Conservation (phyloP, 2,797 vertebrate genomes). For the Microctenopoma steveboyesi region DNA sequence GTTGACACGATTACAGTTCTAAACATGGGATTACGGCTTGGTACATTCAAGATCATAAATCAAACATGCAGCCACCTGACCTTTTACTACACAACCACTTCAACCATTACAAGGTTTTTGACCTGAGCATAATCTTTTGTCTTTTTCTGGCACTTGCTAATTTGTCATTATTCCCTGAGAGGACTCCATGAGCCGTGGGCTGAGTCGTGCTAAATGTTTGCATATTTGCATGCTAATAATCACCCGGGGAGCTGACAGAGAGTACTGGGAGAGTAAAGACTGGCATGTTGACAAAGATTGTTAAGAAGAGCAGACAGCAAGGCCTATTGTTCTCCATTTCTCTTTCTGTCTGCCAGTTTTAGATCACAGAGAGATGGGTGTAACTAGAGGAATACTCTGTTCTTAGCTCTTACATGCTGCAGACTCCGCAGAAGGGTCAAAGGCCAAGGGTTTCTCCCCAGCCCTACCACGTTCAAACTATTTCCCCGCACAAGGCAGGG, state of each 20-base stretch:
- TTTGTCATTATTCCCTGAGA: constrained; percentile 7
- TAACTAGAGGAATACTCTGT: constrained; percentile 69
- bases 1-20: neutral
- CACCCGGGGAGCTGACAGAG: constrained; percentile 55
- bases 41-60: neutral
- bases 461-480: constrained; percentile 69
- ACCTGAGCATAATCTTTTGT: neutral
- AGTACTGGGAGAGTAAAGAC: constrained; percentile 61
- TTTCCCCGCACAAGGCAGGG: constrained; percentile 53
- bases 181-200: constrained; percentile 6
- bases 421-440: constrained; percentile 70
- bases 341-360: constrained; percentile 76
- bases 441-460: constrained; percentile 79
- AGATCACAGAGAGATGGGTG: constrained; percentile 74
- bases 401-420: constrained; percentile 73
- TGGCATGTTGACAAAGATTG: constrained; percentile 71
- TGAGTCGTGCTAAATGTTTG: constrained; percentile 26
- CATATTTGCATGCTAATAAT: constrained; percentile 67
- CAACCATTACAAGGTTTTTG: neutral
- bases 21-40: neutral
- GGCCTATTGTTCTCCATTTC: constrained; percentile 76
- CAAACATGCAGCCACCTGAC: neutral
- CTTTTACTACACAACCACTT: neutral
- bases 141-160: constrained; percentile 8
- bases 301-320: constrained; percentile 70